Base-by-base conservation (phyloP, 2,888 invertebrate species). In the Patella caerulea region DNA sequence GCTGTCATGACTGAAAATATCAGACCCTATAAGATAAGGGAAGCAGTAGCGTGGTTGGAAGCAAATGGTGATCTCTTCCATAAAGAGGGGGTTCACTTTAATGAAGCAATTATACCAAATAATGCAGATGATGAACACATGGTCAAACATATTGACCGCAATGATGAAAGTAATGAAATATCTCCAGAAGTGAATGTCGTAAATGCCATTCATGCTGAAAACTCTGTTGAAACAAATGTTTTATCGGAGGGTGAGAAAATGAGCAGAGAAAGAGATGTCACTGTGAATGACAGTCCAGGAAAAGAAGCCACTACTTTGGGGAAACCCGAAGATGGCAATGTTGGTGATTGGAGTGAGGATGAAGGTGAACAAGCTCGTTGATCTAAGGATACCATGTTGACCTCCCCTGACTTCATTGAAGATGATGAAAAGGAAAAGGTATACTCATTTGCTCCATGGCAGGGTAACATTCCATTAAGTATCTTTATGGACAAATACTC, bases 1-100 rank as follows among this genome's bases (percentile, higher is more conserved):
- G 53, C 69, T 14, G n/a, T n/a, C n/a, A n/a, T n/a, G n/a, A n/a
- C n/a, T n/a, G n/a, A n/a, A n/a, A n/a, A n/a, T n/a, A 45, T 69
- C 17, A n/a, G 69, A 45, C 74, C 59, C 3, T 15, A 59, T 45
- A 69, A 74, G 52, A 74, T 65, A 5, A 65, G 12, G 56, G 74
- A 24, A n/a, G 74, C 59, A 2, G 74, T 19, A 12, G 5, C 17
- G 34, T 9, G n/a, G 34, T 15, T 29, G 29, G 3, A 29, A 29
- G 29, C 29, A 29, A 29, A 55, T 2, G 12, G 14, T 55, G 55
- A 55, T 2, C 55, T 15, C 3, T 15, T 17, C 12, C 12, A 12
- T 55, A 12, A 7, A 3, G 29, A 29, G 3, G 29, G 29, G 29
- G 29, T 29, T 29, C 29, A 29, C 29, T 29, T 29, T 29, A 3